Evolutionary conservation across 2,797 vertebrate genomes (phyloP).

Genomic region (Microctenopoma steveboyesi): DNA sequence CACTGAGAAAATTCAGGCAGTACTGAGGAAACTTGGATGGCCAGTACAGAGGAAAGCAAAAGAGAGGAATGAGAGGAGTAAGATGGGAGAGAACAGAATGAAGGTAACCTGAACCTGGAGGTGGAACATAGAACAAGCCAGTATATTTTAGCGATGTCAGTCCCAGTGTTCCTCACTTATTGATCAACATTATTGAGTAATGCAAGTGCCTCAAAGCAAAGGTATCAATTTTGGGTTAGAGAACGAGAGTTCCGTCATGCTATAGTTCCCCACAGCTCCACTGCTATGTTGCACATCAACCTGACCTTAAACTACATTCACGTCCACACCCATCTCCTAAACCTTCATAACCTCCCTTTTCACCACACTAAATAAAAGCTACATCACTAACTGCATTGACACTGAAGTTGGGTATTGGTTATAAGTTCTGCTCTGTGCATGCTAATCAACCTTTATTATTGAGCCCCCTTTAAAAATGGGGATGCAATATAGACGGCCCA

Average conservation of each 20-base stretch:
- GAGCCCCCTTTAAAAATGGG: too few species aligned
- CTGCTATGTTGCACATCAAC: not conserved
- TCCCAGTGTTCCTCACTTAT: not conserved
- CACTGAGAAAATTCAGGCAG: constrained; percentile 76
- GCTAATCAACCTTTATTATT: too few species aligned
- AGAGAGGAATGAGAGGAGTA: constrained; percentile 7
- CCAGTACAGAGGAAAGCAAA: constrained; percentile 13
- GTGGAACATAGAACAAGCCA: not conserved
- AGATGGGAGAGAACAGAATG: not conserved
- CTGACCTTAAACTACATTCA: too few species aligned
- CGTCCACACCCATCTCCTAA: too few species aligned
- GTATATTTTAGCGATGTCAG: not conserved
- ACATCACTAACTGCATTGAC: too few species aligned
- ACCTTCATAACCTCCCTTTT: too few species aligned
- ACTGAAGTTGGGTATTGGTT: too few species aligned
- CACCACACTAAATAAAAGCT: too few species aligned
- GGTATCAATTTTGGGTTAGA: not conserved
- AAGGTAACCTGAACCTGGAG: not conserved
- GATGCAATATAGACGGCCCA: too few species aligned
- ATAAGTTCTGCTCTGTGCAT: too few species aligned
- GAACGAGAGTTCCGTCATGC: not conserved
- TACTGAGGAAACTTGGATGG: constrained; percentile 48
- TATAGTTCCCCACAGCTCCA: not conserved
- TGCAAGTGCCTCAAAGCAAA: not conserved
- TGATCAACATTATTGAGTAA: not conserved